Evolutionary conservation across 2,888 invertebrate genomes (phyloP).

Genomic region (Tinea pellionella): DNA sequence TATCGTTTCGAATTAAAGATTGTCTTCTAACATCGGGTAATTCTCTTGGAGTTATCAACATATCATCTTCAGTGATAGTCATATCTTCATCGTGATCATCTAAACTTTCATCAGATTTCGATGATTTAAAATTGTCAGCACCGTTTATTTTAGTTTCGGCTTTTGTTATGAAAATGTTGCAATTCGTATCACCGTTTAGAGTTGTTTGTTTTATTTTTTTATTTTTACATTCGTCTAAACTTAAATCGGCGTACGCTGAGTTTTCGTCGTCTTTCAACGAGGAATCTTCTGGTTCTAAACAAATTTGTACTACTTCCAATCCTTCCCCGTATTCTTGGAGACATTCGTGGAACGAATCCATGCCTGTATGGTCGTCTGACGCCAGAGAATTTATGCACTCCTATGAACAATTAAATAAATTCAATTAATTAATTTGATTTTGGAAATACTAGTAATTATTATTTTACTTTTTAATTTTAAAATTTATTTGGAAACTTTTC

Average conservation of each 20-base stretch:
- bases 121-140: conserved; percentile 29
- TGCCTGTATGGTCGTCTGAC: conserved; percentile 72
- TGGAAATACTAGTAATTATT: no score
- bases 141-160: conserved; percentile 35
- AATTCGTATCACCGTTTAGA: conserved; percentile 23
- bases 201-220: conserved; percentile 24
- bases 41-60: conserved; percentile 47
- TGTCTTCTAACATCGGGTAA: conserved; percentile 43
- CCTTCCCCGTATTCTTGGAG: conserved; percentile 74
- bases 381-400: conserved; percentile 67
- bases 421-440: no score
- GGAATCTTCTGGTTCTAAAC: conserved; percentile 69
- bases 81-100: conserved; percentile 59
- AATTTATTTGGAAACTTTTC: no score
- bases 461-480: no score
- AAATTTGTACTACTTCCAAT: conserved; percentile 72
- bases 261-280: conserved; percentile 65
- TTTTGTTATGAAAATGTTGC: conserved; percentile 20
- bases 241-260: conserved; percentile 54
- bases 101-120: conserved; percentile 56
- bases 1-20: conserved; percentile 30
- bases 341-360: conserved; percentile 75
- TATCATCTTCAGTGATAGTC: conserved; percentile 62
- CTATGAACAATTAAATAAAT: conserved; percentile 29
- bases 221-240: conserved; percentile 47